These are phyloP conservation scores for Cryptocephalus primarius DNA, from an alignment of 2,888 invertebrate species.

Conservation along the genomic window DNA sequence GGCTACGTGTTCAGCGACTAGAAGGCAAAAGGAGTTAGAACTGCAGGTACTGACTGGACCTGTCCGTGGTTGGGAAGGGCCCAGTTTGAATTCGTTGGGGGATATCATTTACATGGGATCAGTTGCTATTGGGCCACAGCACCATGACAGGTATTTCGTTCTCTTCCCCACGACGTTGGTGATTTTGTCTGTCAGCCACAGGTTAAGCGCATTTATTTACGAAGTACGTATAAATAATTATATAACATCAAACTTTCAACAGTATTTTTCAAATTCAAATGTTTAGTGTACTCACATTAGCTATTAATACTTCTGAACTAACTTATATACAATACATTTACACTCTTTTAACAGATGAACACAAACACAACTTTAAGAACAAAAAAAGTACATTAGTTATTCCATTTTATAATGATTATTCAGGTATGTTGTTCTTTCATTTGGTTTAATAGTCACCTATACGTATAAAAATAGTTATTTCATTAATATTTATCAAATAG, in stretches of 20 bases:
- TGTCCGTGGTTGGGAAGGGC: constrained; percentile 92
- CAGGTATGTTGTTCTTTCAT: no score
- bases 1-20: constrained; percentile 76
- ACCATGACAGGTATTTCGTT: constrained; percentile 83
- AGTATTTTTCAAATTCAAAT: not conserved
- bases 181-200: constrained; percentile 80
- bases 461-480: no score
- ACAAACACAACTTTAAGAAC: no score
- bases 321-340: no score
- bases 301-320: no score
- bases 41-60: constrained; percentile 89
- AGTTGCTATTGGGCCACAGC: constrained; percentile 75
- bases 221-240: constrained; percentile 50
- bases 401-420: no score
- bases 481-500: no score
- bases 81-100: constrained; percentile 61
- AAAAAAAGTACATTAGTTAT: no score
- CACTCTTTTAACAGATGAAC: no score
- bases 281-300: no score
- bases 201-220: constrained; percentile 90
- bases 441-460: no score
- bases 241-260: not conserved
- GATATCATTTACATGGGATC: constrained; percentile 89
- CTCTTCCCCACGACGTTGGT: constrained; percentile 83
- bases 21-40: constrained; percentile 92